Percentiles rank a stretch among this genome's conserved stretches.
phyloP scores from a whole-genome alignment of 2,888 invertebrate species.

The Teleogryllus oceanicus region DNA sequence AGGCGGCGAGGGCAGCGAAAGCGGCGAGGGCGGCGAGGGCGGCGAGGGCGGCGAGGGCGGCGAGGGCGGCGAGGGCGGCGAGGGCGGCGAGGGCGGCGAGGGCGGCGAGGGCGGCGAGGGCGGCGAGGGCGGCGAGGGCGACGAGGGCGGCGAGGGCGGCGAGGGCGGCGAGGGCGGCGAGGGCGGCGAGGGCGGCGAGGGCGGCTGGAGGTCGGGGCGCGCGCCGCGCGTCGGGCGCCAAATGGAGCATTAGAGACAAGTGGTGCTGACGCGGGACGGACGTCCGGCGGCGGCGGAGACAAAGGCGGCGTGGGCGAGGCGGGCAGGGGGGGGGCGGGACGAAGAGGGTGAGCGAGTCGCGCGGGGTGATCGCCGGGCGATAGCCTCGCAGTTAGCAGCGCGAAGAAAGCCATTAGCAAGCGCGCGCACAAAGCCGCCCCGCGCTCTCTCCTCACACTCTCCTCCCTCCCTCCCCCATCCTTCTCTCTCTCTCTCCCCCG shows the following conservation, averaged over 20 bases:
- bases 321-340: neutral
- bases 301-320: conserved; percentile 20
- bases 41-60: neutral
- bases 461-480: too few species aligned
- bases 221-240: neutral
- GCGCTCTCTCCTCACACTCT: too few species aligned
- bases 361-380: neutral
- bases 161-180: neutral
- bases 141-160: neutral
- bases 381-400: neutral
- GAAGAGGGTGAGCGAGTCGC: neutral
- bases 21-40: too few species aligned
- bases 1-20: too few species aligned
- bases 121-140: conserved; percentile 18
- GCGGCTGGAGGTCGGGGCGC: neutral
- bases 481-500: too few species aligned
- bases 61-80: neutral
- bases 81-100: neutral
- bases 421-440: too few species aligned
- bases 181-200: neutral
- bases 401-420: too few species aligned
- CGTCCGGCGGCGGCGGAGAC: neutral
- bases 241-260: conserved; percentile 18
- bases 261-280: conserved; percentile 18
- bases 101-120: neutral